Evolutionary conservation across 2,113 vertebrate genomes (phyloP), one percentile per base, ranked within the genome.

Genomic region (Chlamydotis undulata): DNA sequence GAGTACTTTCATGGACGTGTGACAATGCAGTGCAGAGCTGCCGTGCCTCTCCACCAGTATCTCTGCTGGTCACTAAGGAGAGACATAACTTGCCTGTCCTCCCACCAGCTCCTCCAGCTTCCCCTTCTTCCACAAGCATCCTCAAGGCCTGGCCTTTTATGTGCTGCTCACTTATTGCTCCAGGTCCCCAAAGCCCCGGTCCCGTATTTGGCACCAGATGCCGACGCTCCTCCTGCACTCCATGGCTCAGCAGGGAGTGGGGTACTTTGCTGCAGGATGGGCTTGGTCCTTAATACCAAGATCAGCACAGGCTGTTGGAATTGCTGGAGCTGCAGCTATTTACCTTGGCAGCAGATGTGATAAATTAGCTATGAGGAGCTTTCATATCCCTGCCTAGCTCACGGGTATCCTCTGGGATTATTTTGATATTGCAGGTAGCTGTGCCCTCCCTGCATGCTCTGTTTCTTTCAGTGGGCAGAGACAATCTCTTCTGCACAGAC

Each of bases 161-260:
- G 35, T 29, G 31, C n/a, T 43, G 35, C 35, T 69, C 23, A 19
- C 11, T 19, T 67, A 15, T 25, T 80, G 41, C 12, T 31, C 12
- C 23, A 25, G 22, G 26, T 52, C 15, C 37, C 15, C 60, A 35
- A 8, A 29, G 21, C 25, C 37, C 15, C 0, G 1, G 10, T 49
- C 39, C 28, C 1, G 0, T 23, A 35, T 12, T 25, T 61, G 41
- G 29, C 77, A 75, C 47, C 41, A 41, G n/a, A 15, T 41, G 18
- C 31, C 53, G 29, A 26, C 25, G 9, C 14, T 55, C 29, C 7
- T 4, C 21, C 37, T 39, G 33, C 22, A 29, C 28, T 17, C 64
- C 29, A 60, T 0, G 2, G 21, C 39, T 33, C 60, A 17, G 25
- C 1, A 1, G 18, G 39, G 41, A n/a, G 31, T 17, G 14, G 26